phyloP scores from a whole-genome alignment of 2,888 invertebrate genomes.

The Synanthedon myopaeformis region DNA sequence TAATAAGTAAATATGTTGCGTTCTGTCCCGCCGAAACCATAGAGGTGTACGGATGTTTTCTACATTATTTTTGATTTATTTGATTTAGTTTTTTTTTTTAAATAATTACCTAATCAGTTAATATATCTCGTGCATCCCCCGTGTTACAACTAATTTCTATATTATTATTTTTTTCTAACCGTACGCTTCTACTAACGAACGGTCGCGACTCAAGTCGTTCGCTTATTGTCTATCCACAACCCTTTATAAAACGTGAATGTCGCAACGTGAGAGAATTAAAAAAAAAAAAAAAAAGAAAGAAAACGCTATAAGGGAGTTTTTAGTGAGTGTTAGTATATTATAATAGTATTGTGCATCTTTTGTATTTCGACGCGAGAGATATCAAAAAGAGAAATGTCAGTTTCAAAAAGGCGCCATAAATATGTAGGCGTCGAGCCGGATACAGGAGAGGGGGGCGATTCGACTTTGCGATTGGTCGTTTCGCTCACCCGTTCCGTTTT shows the following conservation, averaged over 20 bases:
- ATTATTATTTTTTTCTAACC: slow-evolving; percentile 37
- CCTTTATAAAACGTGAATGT: slow-evolving; percentile 41
- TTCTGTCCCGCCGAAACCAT: slow-evolving; percentile 6
- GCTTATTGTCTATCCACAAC: slow-evolving; percentile 64
- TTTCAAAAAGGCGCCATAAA: slow-evolving; percentile 13
- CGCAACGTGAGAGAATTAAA: slow-evolving; percentile 51
- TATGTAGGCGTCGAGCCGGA: slow-evolving; percentile 41
- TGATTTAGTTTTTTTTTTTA: background rate
- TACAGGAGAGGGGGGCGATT: slow-evolving; percentile 58
- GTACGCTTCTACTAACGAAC: slow-evolving; percentile 65
- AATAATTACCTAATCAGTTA: too few species aligned
- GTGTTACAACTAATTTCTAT: slow-evolving; percentile 38
- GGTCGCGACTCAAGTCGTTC: slow-evolving; percentile 35
- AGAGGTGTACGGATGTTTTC: slow-evolving; percentile 45
- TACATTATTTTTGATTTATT: slow-evolving; percentile 11
- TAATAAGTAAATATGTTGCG: too few species aligned
- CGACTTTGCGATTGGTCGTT: slow-evolving; percentile 43
- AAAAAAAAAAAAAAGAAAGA: slow-evolving; percentile 18
- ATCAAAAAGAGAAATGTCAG: background rate
- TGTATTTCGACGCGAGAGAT: slow-evolving; percentile 47
- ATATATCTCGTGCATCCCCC: slow-evolving; percentile 63
- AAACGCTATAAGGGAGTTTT: slow-evolving; percentile 39
- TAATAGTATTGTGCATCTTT: slow-evolving; percentile 69
- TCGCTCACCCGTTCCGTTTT: slow-evolving; percentile 65
- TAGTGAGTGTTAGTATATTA: slow-evolving; percentile 16